Percentiles rank a stretch among this genome's conserved stretches.
Conservation (phyloP, 2,888 invertebrate species). For the Danaus chrysippus region DNA sequence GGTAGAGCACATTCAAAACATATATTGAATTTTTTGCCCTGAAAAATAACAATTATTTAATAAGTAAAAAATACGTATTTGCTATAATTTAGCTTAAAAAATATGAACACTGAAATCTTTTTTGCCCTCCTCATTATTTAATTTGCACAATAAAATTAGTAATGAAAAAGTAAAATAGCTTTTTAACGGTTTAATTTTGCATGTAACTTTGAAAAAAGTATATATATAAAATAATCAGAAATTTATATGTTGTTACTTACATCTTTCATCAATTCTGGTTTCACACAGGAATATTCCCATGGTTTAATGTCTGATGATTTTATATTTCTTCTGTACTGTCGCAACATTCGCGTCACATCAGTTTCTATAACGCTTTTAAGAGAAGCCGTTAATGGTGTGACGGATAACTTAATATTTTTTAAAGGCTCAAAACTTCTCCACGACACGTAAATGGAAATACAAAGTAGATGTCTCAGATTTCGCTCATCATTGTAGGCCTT, state of each 20-base stretch:
- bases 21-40: conserved; percentile 57
- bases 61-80: neutral
- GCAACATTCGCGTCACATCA: conserved; percentile 41
- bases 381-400: conserved; percentile 33
- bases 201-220: no score
- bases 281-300: conserved; percentile 46
- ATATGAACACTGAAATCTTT: no score
- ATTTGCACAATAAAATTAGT: no score
- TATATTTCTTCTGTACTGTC: conserved; percentile 40
- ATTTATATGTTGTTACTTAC: conserved; percentile 28
- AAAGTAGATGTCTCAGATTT: conserved; percentile 51
- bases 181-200: no score
- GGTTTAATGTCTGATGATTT: conserved; percentile 34
- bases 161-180: no score
- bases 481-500: conserved; percentile 44
- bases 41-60: conserved; percentile 28
- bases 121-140: no score
- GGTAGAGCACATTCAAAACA: conserved; percentile 66
- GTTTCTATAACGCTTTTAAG: conserved; percentile 51
- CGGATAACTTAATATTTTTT: conserved; percentile 12
- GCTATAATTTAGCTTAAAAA: no score
- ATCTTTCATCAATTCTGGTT: conserved; percentile 47
- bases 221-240: no score
- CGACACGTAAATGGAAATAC: conserved; percentile 42
- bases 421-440: conserved; percentile 40